A percentile compares a stretch with the other conserved stretches of the same genome.
phyloP scores from a whole-genome alignment of 2,888 invertebrate species.

The Leptopterna dolabrata region DNA sequence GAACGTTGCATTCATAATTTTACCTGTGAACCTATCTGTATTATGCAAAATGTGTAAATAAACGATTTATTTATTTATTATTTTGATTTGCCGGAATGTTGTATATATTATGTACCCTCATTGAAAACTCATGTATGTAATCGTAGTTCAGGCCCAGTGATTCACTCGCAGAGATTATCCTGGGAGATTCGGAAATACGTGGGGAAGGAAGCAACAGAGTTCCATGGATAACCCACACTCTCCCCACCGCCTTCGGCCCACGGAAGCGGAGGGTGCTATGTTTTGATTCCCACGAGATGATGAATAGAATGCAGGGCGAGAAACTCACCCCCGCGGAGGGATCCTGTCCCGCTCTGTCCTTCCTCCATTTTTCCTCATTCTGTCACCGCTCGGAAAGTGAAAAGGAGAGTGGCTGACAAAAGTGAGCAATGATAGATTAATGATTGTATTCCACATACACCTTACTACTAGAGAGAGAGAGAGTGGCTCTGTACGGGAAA shows the following conservation, averaged over 20 bases:
- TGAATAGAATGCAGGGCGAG: slow-evolving; percentile 43
- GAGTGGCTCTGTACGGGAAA: background rate
- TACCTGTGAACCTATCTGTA: no score
- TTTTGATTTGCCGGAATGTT: no score
- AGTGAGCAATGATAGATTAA: slow-evolving; percentile 51
- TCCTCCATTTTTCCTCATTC: slow-evolving; percentile 49
- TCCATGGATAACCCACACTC: background rate
- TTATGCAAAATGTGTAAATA: no score
- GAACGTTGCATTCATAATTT: no score
- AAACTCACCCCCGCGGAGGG: background rate
- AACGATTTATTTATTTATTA: no score
- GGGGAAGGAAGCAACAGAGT: background rate
- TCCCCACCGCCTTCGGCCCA: background rate
- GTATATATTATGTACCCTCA: no score
- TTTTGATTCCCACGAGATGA: slow-evolving; percentile 52
- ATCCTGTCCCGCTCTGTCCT: slow-evolving; percentile 38
- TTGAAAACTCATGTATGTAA: no score
- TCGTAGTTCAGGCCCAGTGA: no score
- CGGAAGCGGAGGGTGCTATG: background rate
- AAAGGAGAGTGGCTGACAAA: slow-evolving; percentile 47
- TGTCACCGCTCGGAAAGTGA: slow-evolving; percentile 33
- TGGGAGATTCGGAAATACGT: background rate
- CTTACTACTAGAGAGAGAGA: background rate
- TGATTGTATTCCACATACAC: slow-evolving; percentile 31
- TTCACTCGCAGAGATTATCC: background rate